phyloP scores from a whole-genome alignment of 2,888 invertebrate genomes.

The Loripinus fragilis region DNA sequence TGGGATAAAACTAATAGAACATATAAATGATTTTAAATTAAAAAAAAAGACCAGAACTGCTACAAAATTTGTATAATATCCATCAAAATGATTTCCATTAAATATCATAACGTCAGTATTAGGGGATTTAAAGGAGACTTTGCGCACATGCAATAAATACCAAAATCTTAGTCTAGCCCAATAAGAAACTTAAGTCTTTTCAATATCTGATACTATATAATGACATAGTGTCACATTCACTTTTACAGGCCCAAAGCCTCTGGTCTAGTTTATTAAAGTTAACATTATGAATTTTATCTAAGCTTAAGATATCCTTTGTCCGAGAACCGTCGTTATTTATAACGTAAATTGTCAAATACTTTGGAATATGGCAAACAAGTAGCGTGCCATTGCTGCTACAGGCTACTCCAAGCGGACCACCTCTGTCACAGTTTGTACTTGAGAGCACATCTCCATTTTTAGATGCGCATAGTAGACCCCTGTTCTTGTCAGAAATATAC shows the following conservation, averaged over 20 bases:
- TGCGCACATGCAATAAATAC: no score
- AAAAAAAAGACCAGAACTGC: no score
- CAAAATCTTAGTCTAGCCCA: no score
- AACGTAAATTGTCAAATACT: constrained; percentile 23
- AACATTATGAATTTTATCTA: constrained; percentile 28
- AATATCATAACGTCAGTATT: no score
- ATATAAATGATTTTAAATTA: no score
- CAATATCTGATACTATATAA: no score
- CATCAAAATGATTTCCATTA: no score
- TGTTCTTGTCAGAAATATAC: constrained; percentile 31
- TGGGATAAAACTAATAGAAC: no score
- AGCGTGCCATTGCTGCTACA: background rate
- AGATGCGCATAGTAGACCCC: constrained; percentile 18
- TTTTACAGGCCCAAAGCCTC: background rate
- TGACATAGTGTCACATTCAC: background rate
- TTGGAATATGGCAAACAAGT: constrained; percentile 35
- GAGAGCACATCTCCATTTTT: constrained; percentile 32
- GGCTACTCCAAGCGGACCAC: constrained; percentile 20
- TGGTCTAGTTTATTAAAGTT: constrained; percentile 13
- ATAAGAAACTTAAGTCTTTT: no score
- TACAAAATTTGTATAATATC: no score
- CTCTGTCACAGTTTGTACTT: constrained; percentile 16
- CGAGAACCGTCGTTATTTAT: constrained; percentile 36
- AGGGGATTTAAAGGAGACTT: no score
- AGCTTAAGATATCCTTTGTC: constrained; percentile 25